Conservation (phyloP, 2,797 vertebrate species). For the Hydrocynus forskahlii region DNA sequence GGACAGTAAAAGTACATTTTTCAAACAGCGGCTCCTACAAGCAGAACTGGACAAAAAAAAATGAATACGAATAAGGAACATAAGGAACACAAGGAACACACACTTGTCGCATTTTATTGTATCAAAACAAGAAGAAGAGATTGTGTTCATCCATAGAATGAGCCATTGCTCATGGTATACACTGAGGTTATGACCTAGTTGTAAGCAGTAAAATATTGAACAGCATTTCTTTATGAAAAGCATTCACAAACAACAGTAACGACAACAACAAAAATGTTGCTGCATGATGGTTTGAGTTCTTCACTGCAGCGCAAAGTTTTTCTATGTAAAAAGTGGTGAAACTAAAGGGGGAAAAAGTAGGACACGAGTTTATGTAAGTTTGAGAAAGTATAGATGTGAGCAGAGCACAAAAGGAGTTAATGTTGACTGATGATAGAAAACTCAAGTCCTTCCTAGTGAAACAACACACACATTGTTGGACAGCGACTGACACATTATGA, state of each 20-base stretch:
- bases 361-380: constrained; percentile 34
- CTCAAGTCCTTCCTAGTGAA: not conserved
- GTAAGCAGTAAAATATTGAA: constrained; percentile 52
- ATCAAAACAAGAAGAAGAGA: not conserved
- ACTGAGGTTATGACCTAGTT: constrained; percentile 38
- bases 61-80: not conserved
- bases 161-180: not conserved
- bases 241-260: constrained; percentile 23
- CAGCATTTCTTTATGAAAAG: constrained; percentile 38
- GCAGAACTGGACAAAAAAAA: not conserved
- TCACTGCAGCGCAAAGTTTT: constrained; percentile 15
- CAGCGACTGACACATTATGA: not conserved
- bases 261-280: constrained; percentile 14
- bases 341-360: constrained; percentile 25
- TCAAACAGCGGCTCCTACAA: not conserved
- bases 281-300: constrained; percentile 20
- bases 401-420: not conserved
- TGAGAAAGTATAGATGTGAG: constrained; percentile 16
- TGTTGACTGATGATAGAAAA: not conserved
- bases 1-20: not conserved
- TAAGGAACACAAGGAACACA: not conserved
- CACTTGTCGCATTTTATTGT: constrained; percentile 19
- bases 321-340: constrained; percentile 19
- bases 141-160: constrained; percentile 24
- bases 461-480: not conserved